A percentile compares a stretch with the other conserved stretches of the same genome.
Evolutionary conservation across 2,113 vertebrate genomes (phyloP).

Genomic region (Mola mola): DNA sequence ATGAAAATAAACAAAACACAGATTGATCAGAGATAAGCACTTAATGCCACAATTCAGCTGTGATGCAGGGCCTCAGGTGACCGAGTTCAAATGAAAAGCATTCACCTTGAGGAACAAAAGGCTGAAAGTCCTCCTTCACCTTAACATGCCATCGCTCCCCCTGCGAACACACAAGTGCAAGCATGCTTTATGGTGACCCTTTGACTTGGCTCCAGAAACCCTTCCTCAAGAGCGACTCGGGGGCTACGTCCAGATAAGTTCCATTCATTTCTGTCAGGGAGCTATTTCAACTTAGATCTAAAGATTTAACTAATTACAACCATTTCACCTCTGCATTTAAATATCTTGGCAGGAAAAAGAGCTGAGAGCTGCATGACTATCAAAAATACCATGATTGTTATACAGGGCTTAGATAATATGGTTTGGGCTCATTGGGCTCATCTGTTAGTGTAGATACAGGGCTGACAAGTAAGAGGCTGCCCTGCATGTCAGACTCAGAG

Average conservation of each 20-base stretch:
- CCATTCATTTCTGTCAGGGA: constrained; percentile 42
- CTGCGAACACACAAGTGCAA: background rate
- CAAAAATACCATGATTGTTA: background rate
- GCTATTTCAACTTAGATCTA: constrained; percentile 60
- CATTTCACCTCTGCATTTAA: background rate
- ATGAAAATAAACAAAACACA: background rate
- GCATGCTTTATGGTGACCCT: constrained; percentile 8
- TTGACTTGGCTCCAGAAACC: constrained; percentile 51
- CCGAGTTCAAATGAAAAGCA: constrained; percentile 2
- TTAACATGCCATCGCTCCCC: constrained; percentile 49
- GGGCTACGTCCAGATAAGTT: constrained; percentile 38
- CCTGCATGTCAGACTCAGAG: constrained; percentile 47
- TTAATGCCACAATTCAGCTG: constrained; percentile 10
- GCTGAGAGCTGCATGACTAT: background rate
- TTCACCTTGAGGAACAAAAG: constrained; percentile 4
- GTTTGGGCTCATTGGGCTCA: constrained; percentile 13
- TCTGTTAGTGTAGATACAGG: constrained; percentile 43
- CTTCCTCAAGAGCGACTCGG: constrained; percentile 52
- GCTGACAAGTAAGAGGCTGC: constrained; percentile 56
- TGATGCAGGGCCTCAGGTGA: constrained; percentile 10
- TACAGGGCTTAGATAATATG: background rate
- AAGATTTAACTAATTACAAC: background rate
- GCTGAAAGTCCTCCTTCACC: constrained; percentile 56
- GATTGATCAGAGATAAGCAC: constrained; percentile 9
- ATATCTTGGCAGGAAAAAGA: background rate